Evolutionary conservation across 1,140 invertebrate species (phyloP), one percentile per base, ranked within the genome.

Genomic region (Pseudachorutes palmiensis): DNA sequence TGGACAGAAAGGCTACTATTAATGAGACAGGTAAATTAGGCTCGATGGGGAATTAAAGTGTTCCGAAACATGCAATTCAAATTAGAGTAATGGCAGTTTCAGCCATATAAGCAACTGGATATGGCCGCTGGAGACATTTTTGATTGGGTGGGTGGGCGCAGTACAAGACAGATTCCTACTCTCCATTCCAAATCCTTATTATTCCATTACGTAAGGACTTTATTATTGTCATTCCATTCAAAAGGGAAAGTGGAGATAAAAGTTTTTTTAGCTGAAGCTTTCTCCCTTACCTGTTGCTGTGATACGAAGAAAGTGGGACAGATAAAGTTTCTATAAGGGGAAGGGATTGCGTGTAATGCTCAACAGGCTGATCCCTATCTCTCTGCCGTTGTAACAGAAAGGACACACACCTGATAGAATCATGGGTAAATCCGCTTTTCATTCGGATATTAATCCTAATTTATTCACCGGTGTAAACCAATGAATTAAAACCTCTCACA

Each of bases 351-450:
- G 51, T 55, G 24, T 26, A 26, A 55, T 55, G 51, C 24, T 12
- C 51, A 55, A 55, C 51, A 55, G 51, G 51, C 51, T 55, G 24
- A 55, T 55, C 51, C 24, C 24, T 24, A 55, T 55, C 51, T 55
- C 51, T 26, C 24, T 55, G 9, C 51, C 24, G 36, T 19, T 19
- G 9, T 45, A 19, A n/a, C n/a, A n/a, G n/a, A 41, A 41, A 41
- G 36, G 19, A 5, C 19, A 41, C 36, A 19, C 36, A 9, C 5
- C 36, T 19, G 19, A 9, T 41, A 9, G 5, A 9, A 41, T 41
- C 36, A 9, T n/a, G n/a, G n/a, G n/a, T n/a, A n/a, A 19, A 5
- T 41, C 19, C 19, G 5, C 36, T 41, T 41, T 41, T 41, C 5
- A 41, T 5, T 9, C 5, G 19, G 19, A 41, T 41, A 5, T 41